These are phyloP conservation scores for Urophycis tenuis DNA, from an alignment of 2,797 vertebrate genomes.

Conservation along the genomic window DNA sequence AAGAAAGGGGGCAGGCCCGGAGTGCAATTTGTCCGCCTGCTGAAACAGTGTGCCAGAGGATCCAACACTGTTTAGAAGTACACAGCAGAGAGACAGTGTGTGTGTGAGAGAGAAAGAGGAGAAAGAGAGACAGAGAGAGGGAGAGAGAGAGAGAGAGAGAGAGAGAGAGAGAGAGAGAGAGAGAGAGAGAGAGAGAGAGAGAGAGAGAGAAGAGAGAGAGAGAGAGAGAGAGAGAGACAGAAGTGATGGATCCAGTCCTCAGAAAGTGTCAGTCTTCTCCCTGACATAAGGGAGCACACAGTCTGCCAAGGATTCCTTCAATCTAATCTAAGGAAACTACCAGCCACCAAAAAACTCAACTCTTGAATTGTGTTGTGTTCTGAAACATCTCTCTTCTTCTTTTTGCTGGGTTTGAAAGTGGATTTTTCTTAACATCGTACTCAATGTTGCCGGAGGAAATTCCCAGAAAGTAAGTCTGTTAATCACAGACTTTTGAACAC, in stretches of 20 bases:
- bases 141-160: constrained; percentile 24
- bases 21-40: constrained; percentile 55
- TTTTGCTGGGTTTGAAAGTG: constrained; percentile 20
- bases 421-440: constrained; percentile 33
- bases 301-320: constrained; percentile 50
- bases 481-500: constrained; percentile 41
- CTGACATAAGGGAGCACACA: constrained; percentile 58
- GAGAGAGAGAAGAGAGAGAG: constrained; percentile 57
- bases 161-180: constrained; percentile 21
- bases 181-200: constrained; percentile 19
- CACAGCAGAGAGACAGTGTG: constrained; percentile 30
- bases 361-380: constrained; percentile 12
- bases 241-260: constrained; percentile 67
- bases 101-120: constrained; percentile 21
- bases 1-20: constrained; percentile 47
- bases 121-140: constrained; percentile 23
- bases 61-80: constrained; percentile 64
- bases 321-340: constrained; percentile 50
- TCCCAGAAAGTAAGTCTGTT: constrained; percentile 37
- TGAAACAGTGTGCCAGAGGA: constrained; percentile 54
- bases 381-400: constrained; percentile 28
- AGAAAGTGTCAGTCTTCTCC: constrained; percentile 65
- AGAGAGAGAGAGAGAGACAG: constrained; percentile 66
- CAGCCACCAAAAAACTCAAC: constrained; percentile 33
- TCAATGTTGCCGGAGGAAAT: constrained; percentile 39